Base-by-base conservation (phyloP, 2,113 vertebrate genomes). In the Echinops telfairi region DNA sequence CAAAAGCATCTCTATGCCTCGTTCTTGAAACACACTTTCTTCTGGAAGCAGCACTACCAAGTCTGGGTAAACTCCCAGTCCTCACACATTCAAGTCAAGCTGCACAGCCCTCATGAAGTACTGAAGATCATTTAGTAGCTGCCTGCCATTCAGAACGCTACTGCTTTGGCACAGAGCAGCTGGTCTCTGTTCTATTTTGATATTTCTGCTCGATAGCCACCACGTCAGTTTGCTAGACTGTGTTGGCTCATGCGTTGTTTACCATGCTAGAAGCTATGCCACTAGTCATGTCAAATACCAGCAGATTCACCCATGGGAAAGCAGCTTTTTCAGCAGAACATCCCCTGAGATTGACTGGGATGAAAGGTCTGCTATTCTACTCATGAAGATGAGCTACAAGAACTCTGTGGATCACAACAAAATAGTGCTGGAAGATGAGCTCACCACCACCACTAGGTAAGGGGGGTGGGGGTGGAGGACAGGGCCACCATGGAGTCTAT, bases 171-270 rank as follows among this genome's bases (percentile, higher is more conserved):
- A 94, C 40, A 11, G 16, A 27, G 29, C 70, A 33, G 33, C 91
- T 76, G 33, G 57, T 78, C 38, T 90, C 94, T 70, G 88, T 70
- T 95, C 47, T 43, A 47, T 27, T 82, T 76, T 86, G 68, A 31
- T 36, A 75, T 81, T 68, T 96, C 82, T 70, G 73, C 81, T 31
- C 15, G 71, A 73, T 73, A 36, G 4, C 70, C 71, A 73, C 31
- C 31, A 71, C 6, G 33, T 73, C 71, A 73, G 71, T 73, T 36
- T 20, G 71, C 22, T 33, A 20, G 33, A 73, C 19, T 36, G 33
- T 73, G n/a, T 33, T 36, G 71, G 71, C 71, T 73, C 36, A 2
- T 73, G 33, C 36, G 33, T 36, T 36, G 33, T 20, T 53, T 20
- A 73, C 12, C 3, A 36, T 33, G 33, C n/a, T 38, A 19, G 33